Conservation (phyloP, 2,797 vertebrate species). For the Diplodus sargus region DNA sequence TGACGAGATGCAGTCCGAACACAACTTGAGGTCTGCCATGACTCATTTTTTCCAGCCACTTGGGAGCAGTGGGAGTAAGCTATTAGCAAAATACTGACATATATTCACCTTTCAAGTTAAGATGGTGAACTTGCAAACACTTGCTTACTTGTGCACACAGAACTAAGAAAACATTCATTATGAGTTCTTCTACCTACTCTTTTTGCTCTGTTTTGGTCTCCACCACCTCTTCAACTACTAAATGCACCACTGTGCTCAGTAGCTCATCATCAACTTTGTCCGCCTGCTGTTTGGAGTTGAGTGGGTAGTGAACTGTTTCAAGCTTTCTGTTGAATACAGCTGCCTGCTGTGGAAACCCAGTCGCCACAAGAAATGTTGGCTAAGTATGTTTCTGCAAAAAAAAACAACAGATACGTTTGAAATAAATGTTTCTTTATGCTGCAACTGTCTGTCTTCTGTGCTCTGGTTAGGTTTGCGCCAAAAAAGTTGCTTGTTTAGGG, state of each 20-base stretch:
- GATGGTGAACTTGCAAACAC: not conserved
- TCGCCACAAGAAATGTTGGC: too few species aligned
- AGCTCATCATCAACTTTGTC: not conserved
- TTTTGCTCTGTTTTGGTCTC: not conserved
- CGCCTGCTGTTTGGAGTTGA: too few species aligned
- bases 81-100: not conserved
- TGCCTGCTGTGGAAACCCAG: not conserved
- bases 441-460: too few species aligned
- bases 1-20: not conserved
- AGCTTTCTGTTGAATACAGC: not conserved
- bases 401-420: too few species aligned
- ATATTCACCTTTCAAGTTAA: not conserved
- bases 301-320: not conserved
- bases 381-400: too few species aligned
- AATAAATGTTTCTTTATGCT: too few species aligned
- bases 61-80: too few species aligned
- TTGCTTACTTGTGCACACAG: slow-evolving; percentile 3
- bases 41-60: not conserved
- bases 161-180: not conserved
- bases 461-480: too few species aligned
- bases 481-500: too few species aligned
- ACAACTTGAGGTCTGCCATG: not conserved
- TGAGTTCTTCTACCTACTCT: not conserved
- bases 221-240: not conserved
- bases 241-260: not conserved